Base-by-base conservation (phyloP, 2,113 vertebrate species). In the Ciconia maguari region DNA sequence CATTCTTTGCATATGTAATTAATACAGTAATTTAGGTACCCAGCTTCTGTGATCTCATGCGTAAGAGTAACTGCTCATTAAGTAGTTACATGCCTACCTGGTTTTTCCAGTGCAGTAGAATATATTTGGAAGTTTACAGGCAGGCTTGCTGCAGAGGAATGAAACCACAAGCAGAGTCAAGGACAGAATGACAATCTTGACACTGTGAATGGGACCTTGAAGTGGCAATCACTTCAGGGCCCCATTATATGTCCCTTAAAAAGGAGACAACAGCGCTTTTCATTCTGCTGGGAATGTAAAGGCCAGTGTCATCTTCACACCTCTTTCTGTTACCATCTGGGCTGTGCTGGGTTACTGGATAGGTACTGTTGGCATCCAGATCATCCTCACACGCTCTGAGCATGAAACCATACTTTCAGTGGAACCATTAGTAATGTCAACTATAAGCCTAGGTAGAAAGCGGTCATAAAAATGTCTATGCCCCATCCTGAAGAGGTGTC, bases 91-190 rank as follows among this genome's bases (percentile, higher is more conserved):
- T 9, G 55, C 34, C 75, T 85, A 83, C 34, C 89, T 94, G 78
- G 38, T 89, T 91, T 83, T 95, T 97, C 93, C 87, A 64, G 93
- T 91, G 87, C 38, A 74, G 54, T 54, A n/a, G 29, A 82, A 80
- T 16, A 61, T 41, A 72, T 72, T 60, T 85, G 70, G 70, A 83
- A 77, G n/a, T 72, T 94, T 91, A 88, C 30, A 88, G 90, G 75
- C 19, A 4, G 29, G 34, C 38, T 60, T 55, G 38, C 13, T 69
- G 41, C 27, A 83, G 70, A 96, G 68, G 74, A 90, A 85, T 74
- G 46, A 95, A 94, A 86, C 66, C 84, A 83, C 75, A 76, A 70
- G 36, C 49, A 93, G 36, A 90, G 20, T 16, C 44, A 84, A 69
- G 27, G 49, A 72, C 19, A 71, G 36, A 83, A 91, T 14, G 36